Base-by-base conservation (phyloP, 2,797 vertebrate species). In the Carduelis carduelis region DNA sequence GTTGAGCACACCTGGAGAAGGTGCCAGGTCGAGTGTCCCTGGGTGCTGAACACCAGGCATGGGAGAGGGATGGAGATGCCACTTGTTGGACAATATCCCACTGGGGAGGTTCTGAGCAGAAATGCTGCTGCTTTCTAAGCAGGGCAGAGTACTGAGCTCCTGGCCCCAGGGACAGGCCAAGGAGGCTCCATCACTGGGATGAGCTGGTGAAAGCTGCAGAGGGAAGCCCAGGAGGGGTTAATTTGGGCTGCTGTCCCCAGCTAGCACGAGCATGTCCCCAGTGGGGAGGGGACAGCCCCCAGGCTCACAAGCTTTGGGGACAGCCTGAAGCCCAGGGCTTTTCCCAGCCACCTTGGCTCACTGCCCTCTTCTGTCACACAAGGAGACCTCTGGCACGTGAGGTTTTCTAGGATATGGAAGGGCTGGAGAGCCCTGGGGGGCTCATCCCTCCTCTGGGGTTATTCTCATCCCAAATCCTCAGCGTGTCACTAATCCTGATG, bases 191-290 rank as follows among this genome's bases (percentile, higher is more conserved):
- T 37, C 0, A 0, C n/a, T 60, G 64, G 34, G 49, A 53, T 2
- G 7, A 94, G 27, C 53, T 70, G 69, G 10, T 53, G 37, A 71
- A 20, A 59, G 15, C 49, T 63, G 72, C 43, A 65, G 66, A 57
- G 64, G 24, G 49, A 71, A 74, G 68, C n/a, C 24, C 53, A 56
- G 8, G n/a, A 72, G 11, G 50, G 22, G 39, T 44, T 66, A 52
- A 47, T 14, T 6, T 2, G 0, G 27, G 43, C 43, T 82, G 59
- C 39, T 80, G 53, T 74, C 52, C 44, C 28, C 46, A 71, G 46
- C 34, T 61, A 30, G 37, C 53, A 64, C 0, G 0, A 56, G 39
- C 1, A 0, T 53, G 43, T 49, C 85, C 37, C 35, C 4, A 1
- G 26, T 8, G 14, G 18, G 12, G 23, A 57, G 9, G 44, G 39